These are phyloP conservation scores for Monopterus albus DNA, from an alignment of 2,113 vertebrate genomes.

Conservation along the genomic window DNA sequence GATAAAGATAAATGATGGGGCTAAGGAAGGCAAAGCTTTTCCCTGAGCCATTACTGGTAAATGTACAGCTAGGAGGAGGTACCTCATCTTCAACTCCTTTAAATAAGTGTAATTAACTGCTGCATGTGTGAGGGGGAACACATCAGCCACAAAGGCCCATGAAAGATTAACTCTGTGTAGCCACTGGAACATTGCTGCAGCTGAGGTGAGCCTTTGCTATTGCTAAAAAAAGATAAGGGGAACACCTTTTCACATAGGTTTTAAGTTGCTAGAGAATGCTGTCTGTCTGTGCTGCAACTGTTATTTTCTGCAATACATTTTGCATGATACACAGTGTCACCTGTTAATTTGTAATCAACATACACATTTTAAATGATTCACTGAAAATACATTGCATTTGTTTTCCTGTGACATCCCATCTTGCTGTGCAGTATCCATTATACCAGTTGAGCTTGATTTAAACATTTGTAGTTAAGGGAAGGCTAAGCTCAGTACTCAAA, in stretches of 20 bases:
- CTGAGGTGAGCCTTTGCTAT: conserved; percentile 42
- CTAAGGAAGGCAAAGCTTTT: conserved; percentile 5
- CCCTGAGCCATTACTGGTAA: conserved; percentile 32
- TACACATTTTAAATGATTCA: too few species aligned
- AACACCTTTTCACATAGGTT: conserved; percentile 15
- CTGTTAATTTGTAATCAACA: too few species aligned
- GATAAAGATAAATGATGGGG: conserved; percentile 51
- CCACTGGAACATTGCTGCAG: conserved; percentile 36
- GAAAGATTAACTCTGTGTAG: conserved; percentile 67
- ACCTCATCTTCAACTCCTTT: conserved; percentile 57
- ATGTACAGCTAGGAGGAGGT: conserved; percentile 35
- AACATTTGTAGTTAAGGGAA: too few species aligned
- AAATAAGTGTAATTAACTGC: conserved; percentile 63
- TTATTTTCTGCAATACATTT: background rate
- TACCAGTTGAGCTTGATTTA: too few species aligned
- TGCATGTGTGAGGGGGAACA: conserved; percentile 27
- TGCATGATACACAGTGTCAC: too few species aligned
- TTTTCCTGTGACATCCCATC: background rate
- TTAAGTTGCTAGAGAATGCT: background rate
- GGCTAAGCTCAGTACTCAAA: too few species aligned
- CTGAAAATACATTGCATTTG: background rate
- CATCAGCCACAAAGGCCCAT: conserved; percentile 43
- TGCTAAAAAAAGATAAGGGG: conserved; percentile 13
- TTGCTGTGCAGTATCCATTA: background rate
- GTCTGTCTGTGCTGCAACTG: too few species aligned